These are phyloP conservation scores for Stenchaetothrips biformis DNA, from an alignment of 2,888 invertebrate genomes.

Conservation along the genomic window DNA sequence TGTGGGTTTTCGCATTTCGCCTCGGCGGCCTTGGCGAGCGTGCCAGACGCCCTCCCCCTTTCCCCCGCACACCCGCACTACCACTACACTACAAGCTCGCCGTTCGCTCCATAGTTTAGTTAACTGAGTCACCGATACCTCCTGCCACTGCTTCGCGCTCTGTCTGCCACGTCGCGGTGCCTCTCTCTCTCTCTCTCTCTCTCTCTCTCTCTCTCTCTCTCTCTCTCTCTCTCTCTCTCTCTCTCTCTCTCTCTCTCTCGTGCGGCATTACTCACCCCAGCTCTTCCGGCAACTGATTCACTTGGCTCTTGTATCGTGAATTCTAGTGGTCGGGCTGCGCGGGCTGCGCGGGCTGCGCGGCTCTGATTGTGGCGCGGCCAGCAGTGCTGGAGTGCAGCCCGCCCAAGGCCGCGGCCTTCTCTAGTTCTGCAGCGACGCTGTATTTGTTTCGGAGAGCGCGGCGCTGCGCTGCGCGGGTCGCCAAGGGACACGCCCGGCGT, in stretches of 20 bases:
- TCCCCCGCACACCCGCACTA: neutral
- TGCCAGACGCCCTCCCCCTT: constrained; percentile 5
- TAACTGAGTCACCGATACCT: constrained; percentile 23
- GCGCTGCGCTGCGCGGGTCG: no score
- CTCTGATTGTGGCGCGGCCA: no score
- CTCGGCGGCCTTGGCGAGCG: constrained; percentile 13
- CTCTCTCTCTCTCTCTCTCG: neutral
- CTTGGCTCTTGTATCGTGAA: neutral
- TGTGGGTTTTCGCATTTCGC: constrained; percentile 15
- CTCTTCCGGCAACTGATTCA: constrained; percentile 20
- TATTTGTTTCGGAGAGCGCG: no score
- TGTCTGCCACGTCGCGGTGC: neutral
- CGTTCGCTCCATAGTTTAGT: constrained; percentile 21
- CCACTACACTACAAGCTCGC: neutral
- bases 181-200: neutral
- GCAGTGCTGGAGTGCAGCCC: no score
- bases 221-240: constrained; percentile 12
- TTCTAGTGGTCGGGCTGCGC: neutral
- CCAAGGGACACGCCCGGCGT: no score
- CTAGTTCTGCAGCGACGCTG: no score
- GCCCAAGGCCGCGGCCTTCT: no score
- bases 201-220: constrained; percentile 1
- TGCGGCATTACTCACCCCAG: constrained; percentile 16
- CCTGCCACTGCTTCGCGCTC: neutral
- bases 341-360: neutral